Base-by-base conservation (phyloP, 2,888 invertebrate species). In the Griposia aprilina region DNA sequence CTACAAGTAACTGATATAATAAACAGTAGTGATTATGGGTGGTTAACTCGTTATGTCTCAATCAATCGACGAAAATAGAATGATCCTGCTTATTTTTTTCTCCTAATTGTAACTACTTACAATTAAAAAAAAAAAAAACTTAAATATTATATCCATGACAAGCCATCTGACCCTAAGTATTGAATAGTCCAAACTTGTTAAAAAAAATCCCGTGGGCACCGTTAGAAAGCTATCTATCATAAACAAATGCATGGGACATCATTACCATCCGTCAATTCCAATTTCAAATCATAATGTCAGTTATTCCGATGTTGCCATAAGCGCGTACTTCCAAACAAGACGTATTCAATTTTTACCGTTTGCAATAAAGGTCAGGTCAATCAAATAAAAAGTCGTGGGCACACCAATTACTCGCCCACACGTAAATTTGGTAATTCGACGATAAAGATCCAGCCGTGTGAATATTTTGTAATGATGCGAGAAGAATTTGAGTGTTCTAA, bases 281-380 rank as follows among this genome's bases (percentile, higher is more conserved):
- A 65, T 76, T 77, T 78, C 55, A 77, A 82, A 79, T 87, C 65
- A 79, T 72, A 78, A 78, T 84, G 79, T 86, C 78, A 78, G 72
- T 75, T 79, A 72, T 65, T 67, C 67, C 75, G 57, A 78, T 83
- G 80, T 83, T 88, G 73, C 80, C 81, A 83, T 76, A 82, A 72
- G 48, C 69, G 72, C 63, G 62, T 72, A 74, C 69, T 65, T 73
- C 83, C 77, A 86, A 87, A 84, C 78, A 83, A 86, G 82, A 76
- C 59, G 65, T 82, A 83, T 87, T 82, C 59, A 82, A 81, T 87
- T 86, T 82, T 87, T 84, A 85, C 77, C 76, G 82, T 75, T 83
- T 82, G 76, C 78, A 82, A 83, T 85, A 91, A 90, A 94, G 93
- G 94, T 94, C 91, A 89, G 92, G 93, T 94, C 93, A 92, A 91